Evolutionary conservation across 35 echinoderm and acorn worm genomes (phyloP).

Genomic region (Ptychodera flava): DNA sequence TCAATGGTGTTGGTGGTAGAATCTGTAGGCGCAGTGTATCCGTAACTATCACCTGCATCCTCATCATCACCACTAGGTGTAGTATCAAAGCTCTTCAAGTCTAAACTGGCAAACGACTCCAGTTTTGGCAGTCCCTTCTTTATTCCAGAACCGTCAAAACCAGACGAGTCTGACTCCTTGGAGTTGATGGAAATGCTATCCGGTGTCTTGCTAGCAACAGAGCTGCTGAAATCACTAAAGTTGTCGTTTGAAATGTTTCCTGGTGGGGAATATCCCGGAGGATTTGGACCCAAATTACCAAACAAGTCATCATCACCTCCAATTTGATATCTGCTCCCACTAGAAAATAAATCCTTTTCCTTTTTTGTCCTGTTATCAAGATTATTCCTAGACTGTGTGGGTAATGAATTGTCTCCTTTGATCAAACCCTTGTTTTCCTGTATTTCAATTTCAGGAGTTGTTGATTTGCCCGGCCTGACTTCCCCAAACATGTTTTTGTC

Average conservation of each 20-base stretch:
- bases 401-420: too few species aligned
- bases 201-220: not conserved
- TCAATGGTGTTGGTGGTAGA: not conserved
- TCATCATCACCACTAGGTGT: slow-evolving; percentile 7
- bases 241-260: not conserved
- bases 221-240: slow-evolving; percentile 18
- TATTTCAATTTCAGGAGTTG: too few species aligned
- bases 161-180: not conserved
- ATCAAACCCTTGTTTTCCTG: too few species aligned
- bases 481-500: slow-evolving; percentile 22
- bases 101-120: slow-evolving; percentile 34
- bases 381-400: too few species aligned
- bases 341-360: too few species aligned
- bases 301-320: slow-evolving; percentile 54
- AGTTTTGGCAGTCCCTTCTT: slow-evolving; percentile 34
- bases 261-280: not conserved
- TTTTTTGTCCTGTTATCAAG: too few species aligned
- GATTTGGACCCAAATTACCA: slow-evolving; percentile 43
- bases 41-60: slow-evolving; percentile 40
- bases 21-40: not conserved
- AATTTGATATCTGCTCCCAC: not conserved
- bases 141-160: not conserved
- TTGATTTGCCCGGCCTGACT: too few species aligned
- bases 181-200: slow-evolving; percentile 2
- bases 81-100: slow-evolving; percentile 29